Percentiles rank a stretch among this genome's conserved stretches.
Evolutionary conservation across 2,888 invertebrate species (phyloP).

Genomic region (Clanis bilineata): DNA sequence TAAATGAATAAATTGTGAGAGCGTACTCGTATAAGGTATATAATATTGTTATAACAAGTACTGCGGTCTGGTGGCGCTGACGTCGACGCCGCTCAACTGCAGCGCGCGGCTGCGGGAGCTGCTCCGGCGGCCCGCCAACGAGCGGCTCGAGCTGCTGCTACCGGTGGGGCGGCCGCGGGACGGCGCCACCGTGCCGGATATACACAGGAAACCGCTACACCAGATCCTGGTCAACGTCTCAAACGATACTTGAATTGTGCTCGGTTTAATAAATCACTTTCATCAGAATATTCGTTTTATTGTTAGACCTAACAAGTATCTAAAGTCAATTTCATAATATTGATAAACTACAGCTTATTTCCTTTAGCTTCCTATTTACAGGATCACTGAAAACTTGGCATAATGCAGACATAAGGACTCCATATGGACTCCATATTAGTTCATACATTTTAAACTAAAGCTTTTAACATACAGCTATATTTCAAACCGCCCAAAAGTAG

Average conservation of each 20-base stretch:
- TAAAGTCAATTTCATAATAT: too few species aligned
- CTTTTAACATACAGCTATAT: too few species aligned
- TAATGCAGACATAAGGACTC: too few species aligned
- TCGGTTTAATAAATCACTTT: not conserved
- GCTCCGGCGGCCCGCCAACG: constrained; percentile 89
- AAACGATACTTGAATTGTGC: constrained; percentile 20
- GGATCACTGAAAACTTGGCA: too few species aligned
- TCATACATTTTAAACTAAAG: too few species aligned
- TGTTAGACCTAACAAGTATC: too few species aligned
- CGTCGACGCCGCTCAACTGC: constrained; percentile 95
- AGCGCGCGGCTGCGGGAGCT: constrained; percentile 89
- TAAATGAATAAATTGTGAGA: too few species aligned
- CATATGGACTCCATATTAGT: too few species aligned
- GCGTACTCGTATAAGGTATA: not conserved
- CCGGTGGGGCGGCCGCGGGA: constrained; percentile 93
- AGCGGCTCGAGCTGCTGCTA: constrained; percentile 90
- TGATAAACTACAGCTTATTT: too few species aligned
- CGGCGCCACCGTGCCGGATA: constrained; percentile 89
- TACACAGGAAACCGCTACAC: constrained; percentile 86
- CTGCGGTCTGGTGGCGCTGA: constrained; percentile 92
- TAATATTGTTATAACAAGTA: constrained; percentile 81
- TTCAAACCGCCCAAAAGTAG: too few species aligned
- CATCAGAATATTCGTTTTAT: too few species aligned
- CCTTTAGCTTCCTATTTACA: too few species aligned
- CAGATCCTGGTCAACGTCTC: constrained; percentile 87